Conservation (phyloP, 2,797 vertebrate species). For the Melanogrammus aeglefinus region DNA sequence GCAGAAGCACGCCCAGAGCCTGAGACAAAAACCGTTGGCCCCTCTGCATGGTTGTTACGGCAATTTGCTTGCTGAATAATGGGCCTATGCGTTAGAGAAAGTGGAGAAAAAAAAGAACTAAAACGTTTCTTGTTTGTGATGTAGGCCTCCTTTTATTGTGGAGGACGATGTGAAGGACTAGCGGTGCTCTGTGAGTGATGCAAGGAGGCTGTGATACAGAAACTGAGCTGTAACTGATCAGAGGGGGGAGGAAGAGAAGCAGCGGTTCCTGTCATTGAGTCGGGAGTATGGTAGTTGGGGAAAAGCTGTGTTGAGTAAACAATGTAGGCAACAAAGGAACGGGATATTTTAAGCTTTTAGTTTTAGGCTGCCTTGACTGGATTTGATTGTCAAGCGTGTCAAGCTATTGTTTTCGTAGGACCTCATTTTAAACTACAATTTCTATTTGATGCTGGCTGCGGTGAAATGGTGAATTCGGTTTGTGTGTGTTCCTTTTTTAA, state of each 20-base stretch:
- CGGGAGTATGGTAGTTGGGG: constrained; percentile 5
- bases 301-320: constrained; percentile 17
- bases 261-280: constrained; percentile 12
- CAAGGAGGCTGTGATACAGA: constrained; percentile 44
- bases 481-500: neutral
- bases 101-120: neutral
- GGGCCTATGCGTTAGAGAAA: neutral
- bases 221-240: constrained; percentile 41
- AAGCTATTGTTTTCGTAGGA: neutral
- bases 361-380: neutral
- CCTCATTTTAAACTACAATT: neutral
- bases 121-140: neutral
- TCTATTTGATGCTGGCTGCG: no score
- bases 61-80: neutral
- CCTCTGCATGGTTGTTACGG: neutral
- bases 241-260: constrained; percentile 33
- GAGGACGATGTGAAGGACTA: constrained; percentile 19
- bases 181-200: constrained; percentile 40
- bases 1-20: no score
- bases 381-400: neutral
- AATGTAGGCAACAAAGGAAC: constrained; percentile 17
- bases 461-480: no score
- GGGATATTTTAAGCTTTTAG: constrained; percentile 1
- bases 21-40: no score
- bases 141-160: neutral